phyloP scores from a whole-genome alignment of 37 sponge, comb jelly and placozoan genomes.

The Chondrosia reniformis region DNA sequence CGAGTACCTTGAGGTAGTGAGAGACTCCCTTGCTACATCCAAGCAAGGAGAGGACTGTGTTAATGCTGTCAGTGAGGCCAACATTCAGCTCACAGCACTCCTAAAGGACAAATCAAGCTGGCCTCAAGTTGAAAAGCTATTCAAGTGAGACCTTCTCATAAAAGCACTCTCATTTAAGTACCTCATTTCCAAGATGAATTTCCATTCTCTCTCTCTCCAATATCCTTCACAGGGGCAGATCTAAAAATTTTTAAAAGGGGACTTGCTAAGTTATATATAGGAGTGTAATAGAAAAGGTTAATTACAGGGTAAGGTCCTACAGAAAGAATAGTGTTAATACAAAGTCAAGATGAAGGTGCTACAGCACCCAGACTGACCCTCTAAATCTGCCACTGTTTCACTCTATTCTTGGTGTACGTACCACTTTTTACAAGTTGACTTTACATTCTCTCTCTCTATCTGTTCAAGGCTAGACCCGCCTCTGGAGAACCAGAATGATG shows the following conservation, averaged over 20 bases:
- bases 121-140: neutral
- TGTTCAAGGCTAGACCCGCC: slow-evolving; percentile 14
- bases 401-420: neutral
- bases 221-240: neutral
- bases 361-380: no score
- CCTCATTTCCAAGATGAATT: neutral
- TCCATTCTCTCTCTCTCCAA: neutral
- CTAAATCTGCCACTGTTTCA: no score
- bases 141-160: slow-evolving; percentile 6
- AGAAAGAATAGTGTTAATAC: no score
- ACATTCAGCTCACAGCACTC: neutral
- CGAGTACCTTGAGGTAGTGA: slow-evolving; percentile 80
- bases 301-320: no score
- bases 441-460: neutral
- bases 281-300: no score
- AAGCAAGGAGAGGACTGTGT: slow-evolving; percentile 28
- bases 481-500: slow-evolving; percentile 39
- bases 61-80: slow-evolving; percentile 12
- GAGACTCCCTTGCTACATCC: slow-evolving; percentile 45
- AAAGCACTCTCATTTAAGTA: neutral
- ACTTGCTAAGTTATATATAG: no score
- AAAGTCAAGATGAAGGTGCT: no score
- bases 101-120: neutral
- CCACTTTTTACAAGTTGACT: neutral
- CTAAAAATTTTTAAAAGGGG: no score